Conservation (phyloP, 2,797 vertebrate species). For the Enteromius afrohamiltoni region DNA sequence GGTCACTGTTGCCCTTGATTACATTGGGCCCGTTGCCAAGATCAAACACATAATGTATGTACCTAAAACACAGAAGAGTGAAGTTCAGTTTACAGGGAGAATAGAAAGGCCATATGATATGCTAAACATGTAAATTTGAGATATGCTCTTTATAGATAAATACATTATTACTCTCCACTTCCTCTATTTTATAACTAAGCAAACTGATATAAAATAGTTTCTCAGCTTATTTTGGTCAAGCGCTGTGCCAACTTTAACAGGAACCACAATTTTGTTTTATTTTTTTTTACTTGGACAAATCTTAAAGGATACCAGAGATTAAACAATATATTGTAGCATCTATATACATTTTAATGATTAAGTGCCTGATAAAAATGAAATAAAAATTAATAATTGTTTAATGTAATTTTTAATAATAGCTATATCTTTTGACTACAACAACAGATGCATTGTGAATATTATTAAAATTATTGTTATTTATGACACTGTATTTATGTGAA, state of each 20-base stretch:
- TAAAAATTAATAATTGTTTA: neutral
- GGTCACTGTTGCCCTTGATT: conserved; percentile 95
- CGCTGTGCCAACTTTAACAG: neutral
- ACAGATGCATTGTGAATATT: neutral
- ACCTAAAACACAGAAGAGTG: conserved; percentile 67
- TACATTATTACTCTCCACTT: neutral
- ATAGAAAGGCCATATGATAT: neutral
- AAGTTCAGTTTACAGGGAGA: neutral
- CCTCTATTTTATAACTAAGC: neutral
- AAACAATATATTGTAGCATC: neutral
- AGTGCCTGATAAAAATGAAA: neutral
- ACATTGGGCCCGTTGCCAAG: conserved; percentile 96
- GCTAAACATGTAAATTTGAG: neutral
- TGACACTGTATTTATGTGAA: neutral
- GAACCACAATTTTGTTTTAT: neutral
- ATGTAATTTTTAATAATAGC: neutral
- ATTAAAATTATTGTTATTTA: neutral
- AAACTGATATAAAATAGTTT: neutral
- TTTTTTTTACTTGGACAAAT: neutral
- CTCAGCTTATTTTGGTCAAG: neutral
- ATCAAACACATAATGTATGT: conserved; percentile 95
- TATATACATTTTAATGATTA: neutral
- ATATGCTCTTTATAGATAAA: neutral
- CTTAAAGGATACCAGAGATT: neutral
- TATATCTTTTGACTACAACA: neutral